These are phyloP conservation scores for Sthenelais limicola DNA, from an alignment of 2,888 invertebrate species.

Conservation along the genomic window DNA sequence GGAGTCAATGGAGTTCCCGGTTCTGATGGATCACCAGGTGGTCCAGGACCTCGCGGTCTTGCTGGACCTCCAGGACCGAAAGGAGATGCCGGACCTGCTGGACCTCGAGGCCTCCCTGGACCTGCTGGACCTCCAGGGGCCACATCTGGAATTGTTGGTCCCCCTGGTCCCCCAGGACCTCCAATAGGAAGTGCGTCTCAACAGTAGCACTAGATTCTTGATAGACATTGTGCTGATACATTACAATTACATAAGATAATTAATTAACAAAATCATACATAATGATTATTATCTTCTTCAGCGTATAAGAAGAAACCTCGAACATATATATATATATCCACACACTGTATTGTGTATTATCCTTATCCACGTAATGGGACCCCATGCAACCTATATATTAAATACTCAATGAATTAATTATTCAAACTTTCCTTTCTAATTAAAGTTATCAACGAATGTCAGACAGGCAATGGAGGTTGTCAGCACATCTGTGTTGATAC, in stretches of 20 bases:
- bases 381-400: not conserved
- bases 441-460: conserved; percentile 39
- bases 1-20: too few relatives aligned
- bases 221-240: too few relatives aligned
- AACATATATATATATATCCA: too few relatives aligned
- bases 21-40: conserved; percentile 35
- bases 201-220: too few relatives aligned
- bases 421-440: not conserved
- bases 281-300: not conserved
- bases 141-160: conserved; percentile 3
- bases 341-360: too few relatives aligned
- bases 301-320: not conserved
- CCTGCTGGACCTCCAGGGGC: conserved; percentile 27
- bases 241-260: too few relatives aligned
- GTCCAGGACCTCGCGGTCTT: conserved; percentile 53
- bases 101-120: conserved; percentile 40
- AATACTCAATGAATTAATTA: too few relatives aligned
- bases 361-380: too few relatives aligned
- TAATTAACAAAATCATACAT: not conserved
- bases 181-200: not conserved
- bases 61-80: conserved; percentile 48
- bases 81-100: conserved; percentile 58
- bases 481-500: conserved; percentile 37
- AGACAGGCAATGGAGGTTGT: conserved; percentile 24
- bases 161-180: not conserved